Evolutionary conservation across 1,140 invertebrate genomes (phyloP).

Genomic region (Drosophila gunungcola): DNA sequence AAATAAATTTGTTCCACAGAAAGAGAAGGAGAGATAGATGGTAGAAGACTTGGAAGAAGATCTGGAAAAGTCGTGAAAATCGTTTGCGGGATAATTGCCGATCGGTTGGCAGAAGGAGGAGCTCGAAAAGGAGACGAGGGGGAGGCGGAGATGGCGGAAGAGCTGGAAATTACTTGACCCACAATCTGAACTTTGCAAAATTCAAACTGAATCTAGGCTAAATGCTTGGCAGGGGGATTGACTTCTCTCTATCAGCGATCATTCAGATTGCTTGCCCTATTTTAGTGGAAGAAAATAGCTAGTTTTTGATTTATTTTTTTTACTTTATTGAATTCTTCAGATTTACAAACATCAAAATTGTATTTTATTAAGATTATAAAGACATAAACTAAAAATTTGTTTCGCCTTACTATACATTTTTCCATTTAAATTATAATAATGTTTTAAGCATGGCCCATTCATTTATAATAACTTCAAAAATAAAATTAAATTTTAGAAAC

Average conservation of each 20-base stretch:
- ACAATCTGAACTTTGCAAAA: conserved; percentile 70
- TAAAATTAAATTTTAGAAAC: neutral
- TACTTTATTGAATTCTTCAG: too few species aligned
- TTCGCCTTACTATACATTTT: too few species aligned
- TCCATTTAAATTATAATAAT: too few species aligned
- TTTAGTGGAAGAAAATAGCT: neutral
- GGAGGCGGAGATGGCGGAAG: conserved; percentile 39
- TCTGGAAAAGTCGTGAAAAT: conserved; percentile 72
- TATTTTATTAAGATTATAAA: too few species aligned
- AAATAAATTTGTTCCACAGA: conserved; percentile 76
- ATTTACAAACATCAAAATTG: too few species aligned
- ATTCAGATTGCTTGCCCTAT: conserved; percentile 4
- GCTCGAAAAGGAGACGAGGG: neutral
- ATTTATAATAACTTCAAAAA: too few species aligned
- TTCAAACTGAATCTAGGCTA: conserved; percentile 60
- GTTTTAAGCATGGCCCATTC: too few species aligned
- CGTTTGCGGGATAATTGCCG: conserved; percentile 67
- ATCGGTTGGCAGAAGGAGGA: conserved; percentile 51
- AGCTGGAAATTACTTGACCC: conserved; percentile 70
- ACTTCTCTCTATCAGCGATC: conserved; percentile 38
- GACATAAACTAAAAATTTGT: too few species aligned
- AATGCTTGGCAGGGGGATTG: conserved; percentile 56
- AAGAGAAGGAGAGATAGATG: conserved; percentile 2
- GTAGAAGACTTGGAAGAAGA: conserved; percentile 11
- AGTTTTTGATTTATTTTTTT: too few species aligned